These are phyloP conservation scores for Calcarius lapponicus DNA, from an alignment of 2,797 vertebrate species.

Conservation along the genomic window DNA sequence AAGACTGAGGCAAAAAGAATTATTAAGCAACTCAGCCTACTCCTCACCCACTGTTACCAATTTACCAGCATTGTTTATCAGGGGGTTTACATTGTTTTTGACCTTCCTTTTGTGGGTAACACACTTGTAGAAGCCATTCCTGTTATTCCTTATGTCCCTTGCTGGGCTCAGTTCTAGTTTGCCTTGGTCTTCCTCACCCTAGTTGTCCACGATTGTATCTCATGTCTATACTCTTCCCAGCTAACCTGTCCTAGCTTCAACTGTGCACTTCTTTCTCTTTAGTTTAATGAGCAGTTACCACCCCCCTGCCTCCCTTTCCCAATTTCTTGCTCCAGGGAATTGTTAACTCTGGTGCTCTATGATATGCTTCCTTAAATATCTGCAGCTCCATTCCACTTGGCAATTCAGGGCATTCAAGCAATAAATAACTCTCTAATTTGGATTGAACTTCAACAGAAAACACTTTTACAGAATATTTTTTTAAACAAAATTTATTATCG, in stretches of 20 bases:
- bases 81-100: not conserved
- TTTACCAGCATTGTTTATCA: not conserved
- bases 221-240: not conserved
- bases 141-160: accelerated
- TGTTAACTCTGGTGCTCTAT: accelerated
- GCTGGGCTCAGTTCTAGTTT: not conserved
- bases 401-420: not conserved
- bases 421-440: not conserved
- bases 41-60: not conserved
- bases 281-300: not conserved
- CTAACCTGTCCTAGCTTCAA: not conserved
- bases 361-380: not conserved
- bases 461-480: not conserved
- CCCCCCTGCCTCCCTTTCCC: not conserved
- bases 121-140: not conserved
- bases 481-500: not conserved
- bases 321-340: not conserved
- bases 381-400: not conserved
- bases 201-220: no score
- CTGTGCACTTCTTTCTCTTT: not conserved
- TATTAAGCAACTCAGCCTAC: not conserved
- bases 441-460: not conserved
- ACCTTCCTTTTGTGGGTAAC: not conserved
- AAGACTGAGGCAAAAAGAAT: not conserved
- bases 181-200: not conserved